Conservation (phyloP, 1,140 invertebrate species). For the Drosophila orena region DNA sequence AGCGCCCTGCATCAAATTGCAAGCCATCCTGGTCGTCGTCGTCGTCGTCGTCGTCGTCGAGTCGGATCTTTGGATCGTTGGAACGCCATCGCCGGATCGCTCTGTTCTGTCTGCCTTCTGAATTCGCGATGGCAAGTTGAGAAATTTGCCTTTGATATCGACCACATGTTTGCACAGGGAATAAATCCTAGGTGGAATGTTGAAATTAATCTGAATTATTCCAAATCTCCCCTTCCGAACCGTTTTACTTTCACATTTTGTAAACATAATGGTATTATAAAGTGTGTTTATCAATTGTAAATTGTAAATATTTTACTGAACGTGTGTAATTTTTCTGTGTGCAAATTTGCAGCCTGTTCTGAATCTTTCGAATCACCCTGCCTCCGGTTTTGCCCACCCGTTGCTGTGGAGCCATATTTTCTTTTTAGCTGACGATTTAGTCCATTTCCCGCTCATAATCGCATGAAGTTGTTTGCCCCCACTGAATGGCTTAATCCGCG, state of each 20-base stretch:
- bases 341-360: slow-evolving; percentile 7
- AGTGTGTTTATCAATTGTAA: too few relatives aligned
- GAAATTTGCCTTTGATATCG: slow-evolving; percentile 79
- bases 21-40: slow-evolving; percentile 40
- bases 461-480: slow-evolving; percentile 63
- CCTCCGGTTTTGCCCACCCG: slow-evolving; percentile 11
- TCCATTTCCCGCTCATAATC: slow-evolving; percentile 72
- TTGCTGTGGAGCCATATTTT: slow-evolving; percentile 60
- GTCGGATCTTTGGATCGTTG: slow-evolving; percentile 45
- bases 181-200: not conserved
- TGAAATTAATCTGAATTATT: not conserved
- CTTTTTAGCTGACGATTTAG: slow-evolving; percentile 71
- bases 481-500: slow-evolving; percentile 59
- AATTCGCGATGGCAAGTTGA: slow-evolving; percentile 48
- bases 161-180: slow-evolving; percentile 36
- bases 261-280: not conserved
- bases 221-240: not conserved
- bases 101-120: slow-evolving; percentile 15
- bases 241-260: not conserved
- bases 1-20: slow-evolving; percentile 51
- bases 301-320: not conserved
- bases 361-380: not conserved
- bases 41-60: slow-evolving; percentile 33
- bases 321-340: not conserved
- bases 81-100: slow-evolving; percentile 33